phyloP scores from a whole-genome alignment of 2,797 vertebrate species.

The Anisognathus igniventris region DNA sequence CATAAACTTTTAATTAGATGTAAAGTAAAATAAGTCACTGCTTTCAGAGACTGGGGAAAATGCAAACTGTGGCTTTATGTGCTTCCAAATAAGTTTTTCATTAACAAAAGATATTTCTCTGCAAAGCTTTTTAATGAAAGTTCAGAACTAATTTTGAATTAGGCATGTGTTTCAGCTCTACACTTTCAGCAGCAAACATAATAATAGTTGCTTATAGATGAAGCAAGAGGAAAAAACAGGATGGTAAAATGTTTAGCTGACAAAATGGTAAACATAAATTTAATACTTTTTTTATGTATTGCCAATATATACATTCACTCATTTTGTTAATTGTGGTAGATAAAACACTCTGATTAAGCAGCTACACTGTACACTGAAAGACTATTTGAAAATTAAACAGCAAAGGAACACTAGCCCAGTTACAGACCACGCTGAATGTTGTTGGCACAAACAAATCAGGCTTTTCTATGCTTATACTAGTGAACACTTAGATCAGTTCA shows the following conservation, averaged over 20 bases:
- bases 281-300: slow-evolving; percentile 60
- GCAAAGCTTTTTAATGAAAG: slow-evolving; percentile 67
- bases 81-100: slow-evolving; percentile 71
- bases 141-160: slow-evolving; percentile 68
- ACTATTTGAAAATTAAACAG: slow-evolving; percentile 68
- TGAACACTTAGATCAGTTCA: slow-evolving; percentile 71
- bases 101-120: slow-evolving; percentile 65
- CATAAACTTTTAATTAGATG: slow-evolving; percentile 82
- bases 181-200: slow-evolving; percentile 66
- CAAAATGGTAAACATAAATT: slow-evolving; percentile 66
- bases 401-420: slow-evolving; percentile 71
- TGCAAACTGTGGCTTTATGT: slow-evolving; percentile 61
- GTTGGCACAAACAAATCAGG: slow-evolving; percentile 76
- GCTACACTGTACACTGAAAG: slow-evolving; percentile 62
- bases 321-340: slow-evolving; percentile 70
- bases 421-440: slow-evolving; percentile 72
- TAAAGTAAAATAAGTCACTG: slow-evolving; percentile 75
- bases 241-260: slow-evolving; percentile 72
- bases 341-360: slow-evolving; percentile 74
- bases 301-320: slow-evolving; percentile 67
- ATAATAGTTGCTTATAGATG: slow-evolving; percentile 67
- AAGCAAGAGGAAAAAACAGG: slow-evolving; percentile 60
- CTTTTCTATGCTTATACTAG: slow-evolving; percentile 54
- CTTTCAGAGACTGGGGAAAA: slow-evolving; percentile 67
- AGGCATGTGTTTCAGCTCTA: slow-evolving; percentile 57